phyloP scores from a whole-genome alignment of 2,113 vertebrate species.

The Xenus cinereus region DNA sequence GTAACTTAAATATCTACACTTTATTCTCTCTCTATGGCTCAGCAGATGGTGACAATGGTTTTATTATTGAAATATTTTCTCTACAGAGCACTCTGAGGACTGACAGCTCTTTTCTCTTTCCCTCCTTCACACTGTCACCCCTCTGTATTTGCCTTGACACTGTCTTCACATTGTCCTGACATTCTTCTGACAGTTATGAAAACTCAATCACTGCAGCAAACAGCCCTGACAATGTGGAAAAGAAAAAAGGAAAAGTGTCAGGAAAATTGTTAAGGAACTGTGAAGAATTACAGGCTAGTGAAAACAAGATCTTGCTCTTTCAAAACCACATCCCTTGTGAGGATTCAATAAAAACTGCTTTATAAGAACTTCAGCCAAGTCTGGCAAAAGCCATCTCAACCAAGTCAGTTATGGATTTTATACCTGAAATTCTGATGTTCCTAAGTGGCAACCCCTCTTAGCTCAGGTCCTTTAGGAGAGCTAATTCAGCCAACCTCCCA shows the following conservation, averaged over 20 bases:
- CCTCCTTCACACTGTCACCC: neutral
- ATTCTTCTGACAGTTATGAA: conserved; percentile 40
- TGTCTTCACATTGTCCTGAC: conserved; percentile 23
- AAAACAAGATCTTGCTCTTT: neutral
- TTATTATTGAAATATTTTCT: neutral
- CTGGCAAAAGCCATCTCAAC: neutral
- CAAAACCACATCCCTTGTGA: neutral
- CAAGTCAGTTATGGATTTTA: neutral
- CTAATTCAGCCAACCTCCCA: neutral
- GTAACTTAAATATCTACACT: neutral
- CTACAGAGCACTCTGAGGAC: neutral
- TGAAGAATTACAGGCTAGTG: neutral
- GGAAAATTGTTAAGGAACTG: neutral
- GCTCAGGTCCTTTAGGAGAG: neutral
- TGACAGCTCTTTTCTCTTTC: conserved; percentile 48
- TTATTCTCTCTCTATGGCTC: neutral
- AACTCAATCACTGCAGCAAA: conserved; percentile 50
- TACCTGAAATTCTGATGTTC: neutral
- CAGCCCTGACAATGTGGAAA: neutral
- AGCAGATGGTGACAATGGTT: neutral
- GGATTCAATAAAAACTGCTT: neutral
- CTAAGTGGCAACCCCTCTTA: neutral
- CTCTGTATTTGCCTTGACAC: conserved; percentile 39
- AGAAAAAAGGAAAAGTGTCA: neutral
- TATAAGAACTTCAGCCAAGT: neutral